Conservation (phyloP, 2,797 vertebrate genomes). For the Gymnopithys bicolor region DNA sequence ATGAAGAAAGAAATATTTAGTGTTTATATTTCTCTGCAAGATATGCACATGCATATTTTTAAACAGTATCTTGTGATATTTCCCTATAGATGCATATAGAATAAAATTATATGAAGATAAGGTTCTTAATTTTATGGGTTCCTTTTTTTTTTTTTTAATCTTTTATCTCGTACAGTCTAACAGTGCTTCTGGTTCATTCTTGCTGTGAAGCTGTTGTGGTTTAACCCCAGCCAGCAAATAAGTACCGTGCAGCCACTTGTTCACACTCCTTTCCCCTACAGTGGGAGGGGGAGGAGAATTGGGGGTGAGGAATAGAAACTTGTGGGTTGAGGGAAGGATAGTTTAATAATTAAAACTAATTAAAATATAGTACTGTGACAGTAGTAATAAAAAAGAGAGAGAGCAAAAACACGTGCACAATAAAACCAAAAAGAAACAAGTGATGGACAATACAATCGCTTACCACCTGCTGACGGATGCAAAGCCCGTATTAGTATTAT, state of each 20-base stretch:
- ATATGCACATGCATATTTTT: not conserved
- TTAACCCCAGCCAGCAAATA: not conserved
- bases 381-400: not conserved
- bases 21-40: not conserved
- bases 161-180: not conserved
- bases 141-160: not conserved
- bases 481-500: not conserved
- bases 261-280: not conserved
- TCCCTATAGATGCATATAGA: not conserved
- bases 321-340: not conserved
- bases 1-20: not conserved
- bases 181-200: not conserved
- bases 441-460: not conserved
- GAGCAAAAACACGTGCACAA: not conserved
- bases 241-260: not conserved
- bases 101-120: not conserved
- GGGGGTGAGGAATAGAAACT: rapidly evolving
- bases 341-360: not conserved
- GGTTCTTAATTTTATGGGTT: not conserved
- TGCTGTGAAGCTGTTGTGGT: not conserved
- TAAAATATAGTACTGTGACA: not conserved
- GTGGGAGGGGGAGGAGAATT: not conserved
- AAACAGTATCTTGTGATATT: not conserved
- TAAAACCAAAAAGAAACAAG: not conserved
- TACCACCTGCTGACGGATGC: not conserved